Conservation (phyloP, 2,888 invertebrate species). For the Drosophila pseudotakahashii region DNA sequence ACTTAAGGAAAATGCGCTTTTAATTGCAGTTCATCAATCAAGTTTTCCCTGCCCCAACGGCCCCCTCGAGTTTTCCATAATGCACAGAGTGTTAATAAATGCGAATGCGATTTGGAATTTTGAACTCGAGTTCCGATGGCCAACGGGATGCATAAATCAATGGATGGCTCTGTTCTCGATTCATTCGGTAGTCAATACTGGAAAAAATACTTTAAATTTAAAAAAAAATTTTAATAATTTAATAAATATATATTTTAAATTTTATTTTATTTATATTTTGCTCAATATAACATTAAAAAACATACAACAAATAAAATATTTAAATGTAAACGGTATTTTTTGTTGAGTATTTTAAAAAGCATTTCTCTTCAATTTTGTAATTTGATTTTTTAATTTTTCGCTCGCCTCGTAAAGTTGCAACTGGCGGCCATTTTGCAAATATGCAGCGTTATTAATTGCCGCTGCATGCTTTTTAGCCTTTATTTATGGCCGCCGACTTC, state of each 20-base stretch:
- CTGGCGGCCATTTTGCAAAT: slow-evolving; percentile 65
- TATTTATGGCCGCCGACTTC: slow-evolving; percentile 51
- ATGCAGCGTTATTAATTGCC: slow-evolving; percentile 67
- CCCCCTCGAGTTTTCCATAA: not conserved
- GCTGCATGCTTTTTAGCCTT: slow-evolving; percentile 53
- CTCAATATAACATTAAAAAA: no score
- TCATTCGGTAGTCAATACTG: not conserved
- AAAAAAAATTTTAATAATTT: no score
- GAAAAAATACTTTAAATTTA: no score
- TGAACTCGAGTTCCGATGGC: slow-evolving; percentile 29
- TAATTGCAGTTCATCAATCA: slow-evolving; percentile 81
- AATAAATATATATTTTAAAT: no score
- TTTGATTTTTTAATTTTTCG: slow-evolving; percentile 1
- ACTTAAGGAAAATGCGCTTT: slow-evolving; percentile 69
- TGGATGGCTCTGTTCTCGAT: slow-evolving; percentile 24
- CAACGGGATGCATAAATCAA: slow-evolving; percentile 68
- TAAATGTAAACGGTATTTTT: not conserved
- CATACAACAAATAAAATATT: no score
- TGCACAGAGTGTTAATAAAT: slow-evolving; percentile 41
- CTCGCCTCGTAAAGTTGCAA: slow-evolving; percentile 68
- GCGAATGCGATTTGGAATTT: slow-evolving; percentile 35
- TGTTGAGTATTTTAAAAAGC: not conserved
- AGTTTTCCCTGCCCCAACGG: slow-evolving; percentile 7
- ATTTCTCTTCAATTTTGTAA: not conserved
- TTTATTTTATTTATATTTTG: no score